Base-by-base conservation (phyloP, 2,113 vertebrate genomes). In the Coturnix japonica region DNA sequence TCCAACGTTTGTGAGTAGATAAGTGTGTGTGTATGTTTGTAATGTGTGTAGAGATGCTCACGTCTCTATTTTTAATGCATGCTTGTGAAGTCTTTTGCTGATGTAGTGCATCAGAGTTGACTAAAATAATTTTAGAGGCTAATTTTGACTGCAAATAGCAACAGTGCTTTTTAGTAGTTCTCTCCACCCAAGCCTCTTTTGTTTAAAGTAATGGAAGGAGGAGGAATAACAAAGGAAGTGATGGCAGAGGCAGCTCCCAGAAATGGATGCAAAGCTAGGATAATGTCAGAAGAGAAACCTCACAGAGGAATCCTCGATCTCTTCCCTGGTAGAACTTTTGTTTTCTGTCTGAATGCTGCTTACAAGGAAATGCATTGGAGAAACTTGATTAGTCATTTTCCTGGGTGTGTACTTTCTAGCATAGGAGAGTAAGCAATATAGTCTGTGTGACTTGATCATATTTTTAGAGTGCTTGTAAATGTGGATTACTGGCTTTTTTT, bases 1-100 rank as follows among this genome's bases (percentile, higher is more conserved):
- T 94, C 98, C 98, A 8, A 91, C 97, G 21, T 99, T 99, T 93
- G 99, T 99, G 96, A 98, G 98, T 98, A 97, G 85, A 82, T 51
- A 14, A 8, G 1, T 65, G 2, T 41, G 6, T 54, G 9, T 35
- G 11, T 53, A 17, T 61, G 6, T 73, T 8, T 75, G 20, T n/a
- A 57, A 20, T 71, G 3, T 53, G 7, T 65, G 23, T 56, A 39
- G 7, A 65, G 16, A 26, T 64, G 21, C 72, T 65, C 33, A 12
- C 1, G 16, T 3, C 69, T 76, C 47, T 18, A 28, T 82, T 78
- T 66, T 19, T n/a, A 4, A 30, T 80, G 31, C 2, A 0, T 47
- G 21, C 61, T 69, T 88, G 17, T 26, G 4, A 67, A 59, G 46
- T 47, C 5, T 25, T 75, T 69, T 88, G 37, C 20, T 83, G 31